These are phyloP conservation scores for Toxostoma redivivum DNA, from an alignment of 2,113 vertebrate genomes.

Conservation along the genomic window DNA sequence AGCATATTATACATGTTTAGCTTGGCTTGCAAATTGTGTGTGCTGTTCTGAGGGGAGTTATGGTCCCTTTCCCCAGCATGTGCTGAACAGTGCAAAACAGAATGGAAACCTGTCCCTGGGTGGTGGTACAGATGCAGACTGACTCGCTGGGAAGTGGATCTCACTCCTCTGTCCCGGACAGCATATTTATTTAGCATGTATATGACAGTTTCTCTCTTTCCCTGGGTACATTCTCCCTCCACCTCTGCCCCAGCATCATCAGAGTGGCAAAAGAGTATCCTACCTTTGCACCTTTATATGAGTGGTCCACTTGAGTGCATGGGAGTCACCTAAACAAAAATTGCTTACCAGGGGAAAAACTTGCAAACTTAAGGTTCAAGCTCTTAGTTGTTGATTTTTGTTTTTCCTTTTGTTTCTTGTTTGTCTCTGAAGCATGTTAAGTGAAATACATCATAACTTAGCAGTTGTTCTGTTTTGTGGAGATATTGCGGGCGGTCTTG, in stretches of 20 bases:
- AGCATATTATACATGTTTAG: neutral
- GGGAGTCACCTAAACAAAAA: neutral
- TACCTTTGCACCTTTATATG: neutral
- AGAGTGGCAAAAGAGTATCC: neutral
- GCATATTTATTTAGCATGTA: neutral
- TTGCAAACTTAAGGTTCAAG: neutral
- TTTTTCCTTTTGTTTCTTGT: neutral
- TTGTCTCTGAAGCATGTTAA: neutral
- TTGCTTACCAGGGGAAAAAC: neutral
- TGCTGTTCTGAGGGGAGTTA: neutral
- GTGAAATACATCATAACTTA: neutral
- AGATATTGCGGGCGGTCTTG: neutral
- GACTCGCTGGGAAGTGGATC: neutral
- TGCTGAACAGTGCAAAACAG: neutral
- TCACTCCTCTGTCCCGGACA: neutral
- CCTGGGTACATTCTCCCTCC: neutral
- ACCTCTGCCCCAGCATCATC: neutral
- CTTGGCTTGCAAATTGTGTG: neutral
- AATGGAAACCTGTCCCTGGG: neutral
- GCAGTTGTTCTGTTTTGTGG: neutral
- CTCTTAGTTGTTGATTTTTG: neutral
- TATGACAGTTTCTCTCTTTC: neutral
- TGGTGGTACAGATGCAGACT: neutral
- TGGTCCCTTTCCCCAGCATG: neutral
- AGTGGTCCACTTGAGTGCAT: neutral